Percentiles rank a stretch among this genome's conserved stretches.
Evolutionary conservation across 2,888 invertebrate species (phyloP).

Genomic region (Masnerella sp.): DNA sequence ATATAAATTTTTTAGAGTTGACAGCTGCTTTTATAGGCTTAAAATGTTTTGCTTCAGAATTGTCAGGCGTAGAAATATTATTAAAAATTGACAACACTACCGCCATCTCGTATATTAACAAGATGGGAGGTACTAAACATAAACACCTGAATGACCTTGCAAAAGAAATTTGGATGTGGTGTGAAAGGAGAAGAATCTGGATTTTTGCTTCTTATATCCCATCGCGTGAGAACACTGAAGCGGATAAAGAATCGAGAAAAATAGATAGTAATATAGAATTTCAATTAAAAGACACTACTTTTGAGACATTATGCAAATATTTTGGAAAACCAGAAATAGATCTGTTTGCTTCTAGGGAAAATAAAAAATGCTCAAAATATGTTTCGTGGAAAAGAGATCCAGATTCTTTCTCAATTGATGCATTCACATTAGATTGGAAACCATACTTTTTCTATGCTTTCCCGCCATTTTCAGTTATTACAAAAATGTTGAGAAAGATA

Average conservation of each 20-base stretch:
- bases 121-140: slow-evolving; percentile 14
- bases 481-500: not conserved
- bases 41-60: slow-evolving; percentile 31
- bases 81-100: slow-evolving; percentile 42
- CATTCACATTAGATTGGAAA: not conserved
- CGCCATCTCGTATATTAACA: slow-evolving; percentile 39
- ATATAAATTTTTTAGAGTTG: slow-evolving; percentile 47
- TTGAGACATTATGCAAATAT: not conserved
- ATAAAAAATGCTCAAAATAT: slow-evolving; percentile 23
- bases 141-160: not conserved
- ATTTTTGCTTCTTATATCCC: not conserved
- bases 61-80: slow-evolving; percentile 32
- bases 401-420: not conserved
- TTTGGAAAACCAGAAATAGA: slow-evolving; percentile 20
- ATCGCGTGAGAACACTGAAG: not conserved
- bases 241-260: not conserved
- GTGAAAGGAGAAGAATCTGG: not conserved
- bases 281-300: too few species aligned
- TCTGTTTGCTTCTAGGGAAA: slow-evolving; percentile 25
- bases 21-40: slow-evolving; percentile 41
- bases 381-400: slow-evolving; percentile 26
- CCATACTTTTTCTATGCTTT: slow-evolving; percentile 2
- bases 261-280: not conserved
- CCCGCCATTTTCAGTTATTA: not conserved
- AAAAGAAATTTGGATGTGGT: not conserved